Evolutionary conservation across 2,797 vertebrate species (phyloP), one percentile per base, ranked within the genome.

Genomic region (Arnoldichthys spilopterus): DNA sequence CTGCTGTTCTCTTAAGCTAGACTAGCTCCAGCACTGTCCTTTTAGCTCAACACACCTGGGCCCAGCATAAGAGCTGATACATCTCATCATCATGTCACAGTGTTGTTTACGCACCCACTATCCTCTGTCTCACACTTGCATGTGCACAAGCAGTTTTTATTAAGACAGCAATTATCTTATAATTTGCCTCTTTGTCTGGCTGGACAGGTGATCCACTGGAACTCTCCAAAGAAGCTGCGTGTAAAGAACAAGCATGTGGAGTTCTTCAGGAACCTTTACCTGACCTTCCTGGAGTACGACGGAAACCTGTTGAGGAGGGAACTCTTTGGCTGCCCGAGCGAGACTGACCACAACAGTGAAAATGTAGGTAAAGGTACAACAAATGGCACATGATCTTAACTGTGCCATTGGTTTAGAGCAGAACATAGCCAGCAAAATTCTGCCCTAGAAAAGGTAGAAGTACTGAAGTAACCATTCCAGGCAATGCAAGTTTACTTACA

Each of bases 231-330:
- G 91, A 99, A 99, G 84, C 93, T 99, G 2, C 91, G 97, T 15
- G 98, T 99, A 74, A 99, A 99, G 91, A 99, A 99, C 93, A 99
- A 99, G 86, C 98, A 99, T 0, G 98, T 99, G 70, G 97, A 99
- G 89, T 99, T 99, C 73, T 99, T 99, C 87, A 92, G 97, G 43
- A 99, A 99, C 83, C 97, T 99, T 66, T 99, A 98, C 87, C 93
- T 99, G 79, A 99, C 97, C 24, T 98, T 98, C 75, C 91, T 99
- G 90, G 98, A 99, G 85, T 99, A 99, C 0, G 98, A 99, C 0
- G 98, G 98, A 8, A 99, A 99, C 89, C 94, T 98, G 69, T 90
- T 99, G 81, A 90, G 97, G 32, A 87, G 97, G 6, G 97, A 99
- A 67, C 94, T 99, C 34, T 99, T 98, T 4, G 98, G 98, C 76